A percentile compares a stretch with the other conserved stretches of the same genome.
Evolutionary conservation across 2,113 vertebrate genomes (phyloP).

Genomic region (Pterocles gutturalis): DNA sequence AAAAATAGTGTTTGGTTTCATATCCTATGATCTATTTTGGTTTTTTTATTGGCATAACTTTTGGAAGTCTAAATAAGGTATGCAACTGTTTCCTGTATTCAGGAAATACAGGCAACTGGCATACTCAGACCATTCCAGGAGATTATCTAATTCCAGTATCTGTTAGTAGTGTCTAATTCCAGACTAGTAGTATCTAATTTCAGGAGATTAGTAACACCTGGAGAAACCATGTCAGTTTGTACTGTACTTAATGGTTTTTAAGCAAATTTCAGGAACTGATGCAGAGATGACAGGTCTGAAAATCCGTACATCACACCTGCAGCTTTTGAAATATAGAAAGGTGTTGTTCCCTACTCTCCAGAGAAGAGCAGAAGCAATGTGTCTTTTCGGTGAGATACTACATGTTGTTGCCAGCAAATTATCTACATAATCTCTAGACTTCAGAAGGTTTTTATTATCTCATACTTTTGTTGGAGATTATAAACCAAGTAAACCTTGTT

Average conservation of each 20-base stretch:
- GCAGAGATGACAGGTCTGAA: neutral
- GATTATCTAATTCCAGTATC: neutral
- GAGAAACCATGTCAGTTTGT: neutral
- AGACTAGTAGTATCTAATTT: neutral
- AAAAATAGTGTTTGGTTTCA: neutral
- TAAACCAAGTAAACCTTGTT: neutral
- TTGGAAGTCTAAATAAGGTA: neutral
- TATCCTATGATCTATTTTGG: neutral
- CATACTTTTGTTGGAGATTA: neutral
- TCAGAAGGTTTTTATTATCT: neutral
- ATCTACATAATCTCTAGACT: neutral
- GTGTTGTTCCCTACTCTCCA: neutral
- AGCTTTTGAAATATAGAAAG: neutral
- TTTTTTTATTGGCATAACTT: neutral
- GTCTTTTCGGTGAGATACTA: neutral
- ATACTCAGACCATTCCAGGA: neutral
- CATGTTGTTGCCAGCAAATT: neutral
- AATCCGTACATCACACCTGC: neutral
- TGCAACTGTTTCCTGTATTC: neutral
- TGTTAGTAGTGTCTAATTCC: neutral
- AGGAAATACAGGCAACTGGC: neutral
- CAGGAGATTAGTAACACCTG: neutral
- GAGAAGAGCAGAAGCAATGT: neutral
- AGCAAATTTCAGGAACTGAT: neutral
- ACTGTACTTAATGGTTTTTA: neutral